These are phyloP conservation scores for Pomacea maculata DNA, from an alignment of 1,140 invertebrate species.

Conservation along the genomic window DNA sequence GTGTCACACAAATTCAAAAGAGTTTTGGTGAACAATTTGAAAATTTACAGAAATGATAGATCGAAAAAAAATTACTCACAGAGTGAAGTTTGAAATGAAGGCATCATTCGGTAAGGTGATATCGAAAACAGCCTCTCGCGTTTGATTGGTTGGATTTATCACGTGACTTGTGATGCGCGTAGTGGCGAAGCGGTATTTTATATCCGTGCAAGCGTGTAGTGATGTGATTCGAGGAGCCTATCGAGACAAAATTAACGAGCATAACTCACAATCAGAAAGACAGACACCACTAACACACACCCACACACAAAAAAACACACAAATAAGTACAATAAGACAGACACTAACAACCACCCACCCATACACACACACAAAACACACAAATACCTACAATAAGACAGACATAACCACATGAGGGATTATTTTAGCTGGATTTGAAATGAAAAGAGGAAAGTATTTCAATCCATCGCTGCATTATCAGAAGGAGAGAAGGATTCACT, in stretches of 20 bases:
- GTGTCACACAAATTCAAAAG: no score
- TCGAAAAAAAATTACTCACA: slow-evolving; percentile 34
- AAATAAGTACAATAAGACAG: not conserved
- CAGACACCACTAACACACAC: not conserved
- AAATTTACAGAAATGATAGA: no score
- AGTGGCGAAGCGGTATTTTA: slow-evolving; percentile 50
- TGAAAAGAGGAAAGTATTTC: not conserved
- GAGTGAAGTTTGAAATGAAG: slow-evolving; percentile 54
- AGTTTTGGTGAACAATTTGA: no score
- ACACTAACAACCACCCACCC: not conserved
- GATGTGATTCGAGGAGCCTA: slow-evolving; percentile 37
- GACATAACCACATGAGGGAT: not conserved
- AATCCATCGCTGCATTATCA: not conserved
- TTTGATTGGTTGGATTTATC: slow-evolving; percentile 33
- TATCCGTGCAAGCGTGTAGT: slow-evolving; percentile 46
- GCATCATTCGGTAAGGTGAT: slow-evolving; percentile 54
- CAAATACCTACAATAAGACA: not conserved
- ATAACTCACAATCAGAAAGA: not conserved
- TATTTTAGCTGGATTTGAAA: not conserved
- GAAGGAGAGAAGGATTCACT: not conserved
- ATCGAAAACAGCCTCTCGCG: slow-evolving; percentile 46
- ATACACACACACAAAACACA: not conserved
- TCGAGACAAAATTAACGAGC: slow-evolving; percentile 3
- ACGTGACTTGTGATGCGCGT: slow-evolving; percentile 44
- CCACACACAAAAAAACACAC: not conserved